Evolutionary conservation across 2,888 invertebrate genomes (phyloP).

Genomic region (Idaea straminata): DNA sequence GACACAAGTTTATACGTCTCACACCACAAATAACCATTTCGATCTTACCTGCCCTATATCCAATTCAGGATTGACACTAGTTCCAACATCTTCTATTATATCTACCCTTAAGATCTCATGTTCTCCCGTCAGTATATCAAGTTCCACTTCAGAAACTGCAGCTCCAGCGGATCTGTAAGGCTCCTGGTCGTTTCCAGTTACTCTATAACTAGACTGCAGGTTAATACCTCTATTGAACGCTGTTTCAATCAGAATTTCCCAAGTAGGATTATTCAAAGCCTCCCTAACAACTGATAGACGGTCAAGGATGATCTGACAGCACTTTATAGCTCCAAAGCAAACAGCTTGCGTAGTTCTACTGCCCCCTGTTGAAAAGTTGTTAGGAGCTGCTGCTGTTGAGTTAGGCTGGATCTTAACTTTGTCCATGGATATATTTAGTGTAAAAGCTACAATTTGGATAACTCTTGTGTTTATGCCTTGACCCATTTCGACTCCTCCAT

Average conservation of each 20-base stretch:
- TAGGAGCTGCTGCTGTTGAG: conserved; percentile 82
- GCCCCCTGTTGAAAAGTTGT: conserved; percentile 83
- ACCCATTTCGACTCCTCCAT: conserved; percentile 40
- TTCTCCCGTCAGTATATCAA: conserved; percentile 87
- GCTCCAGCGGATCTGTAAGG: conserved; percentile 75
- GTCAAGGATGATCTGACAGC: conserved; percentile 74
- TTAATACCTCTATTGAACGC: conserved; percentile 64
- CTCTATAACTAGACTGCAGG: conserved; percentile 54
- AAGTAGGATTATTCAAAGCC: conserved; percentile 64
- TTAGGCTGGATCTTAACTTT: conserved; percentile 83
- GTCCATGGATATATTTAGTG: conserved; percentile 82
- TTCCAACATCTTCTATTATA: conserved; percentile 83
- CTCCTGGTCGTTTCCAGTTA: conserved; percentile 46
- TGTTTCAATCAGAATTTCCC: conserved; percentile 72
- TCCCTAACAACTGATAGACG: conserved; percentile 68
- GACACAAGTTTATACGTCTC: too few relatives aligned
- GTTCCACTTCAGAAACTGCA: conserved; percentile 83
- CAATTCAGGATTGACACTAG: conserved; percentile 82
- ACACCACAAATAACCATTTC: too few relatives aligned
- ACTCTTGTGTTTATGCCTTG: conserved; percentile 89
- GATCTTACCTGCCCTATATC: conserved; percentile 84
- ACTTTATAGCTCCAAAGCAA: conserved; percentile 55
- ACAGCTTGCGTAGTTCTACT: conserved; percentile 66
- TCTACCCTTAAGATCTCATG: conserved; percentile 82
- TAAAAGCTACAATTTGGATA: conserved; percentile 83